Evolutionary conservation across 2,888 invertebrate genomes (phyloP), one percentile per base, ranked within the genome.

Genomic region (Globia sparganii): DNA sequence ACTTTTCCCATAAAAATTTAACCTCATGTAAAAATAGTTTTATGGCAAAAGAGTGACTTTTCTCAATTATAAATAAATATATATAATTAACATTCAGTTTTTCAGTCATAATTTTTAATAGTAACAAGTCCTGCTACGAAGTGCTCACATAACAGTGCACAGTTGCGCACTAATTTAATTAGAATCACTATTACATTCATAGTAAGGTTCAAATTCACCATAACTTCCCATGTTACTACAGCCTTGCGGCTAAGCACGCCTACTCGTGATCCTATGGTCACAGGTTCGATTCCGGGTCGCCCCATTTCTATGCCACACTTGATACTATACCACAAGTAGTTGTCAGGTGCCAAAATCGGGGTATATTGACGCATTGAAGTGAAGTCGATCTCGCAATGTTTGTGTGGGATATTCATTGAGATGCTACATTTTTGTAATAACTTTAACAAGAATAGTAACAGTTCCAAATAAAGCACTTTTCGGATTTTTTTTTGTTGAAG

Each of bases 271-370:
- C 65, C 9, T 5, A 3, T 59, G 84, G 91, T 87, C 85, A 80
- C 62, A 65, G 90, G 95, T 95, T 96, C 96, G 87, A 94, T 81
- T 88, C 95, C 87, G 70, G 66, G 80, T 71, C n/a, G 72, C 95
- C 96, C 96, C 96, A 93, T 95, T 94, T 94, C 87, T 93, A 92
- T 93, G 96, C 96, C 96, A 96, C 96, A 94, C 96, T 95, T 92
- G 95, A 92, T 92, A 89, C 95, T 95, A 94, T 93, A 58, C 65
- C 18, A 94, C 94, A 94, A 93, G 95, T 95, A 95, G 95, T 91
- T 72, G 88, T 93, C 92, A 91, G 93, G 95, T 94, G 95, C 95
- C 95, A 93, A 92, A 93, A 93, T 92, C 86, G 95, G 95, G 95
- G 95, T 83, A 95, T 76, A 96, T 84, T 87, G 78, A 89, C 69